Evolutionary conservation across 1,140 invertebrate species (phyloP).

Genomic region (Nasonia longicornis): DNA sequence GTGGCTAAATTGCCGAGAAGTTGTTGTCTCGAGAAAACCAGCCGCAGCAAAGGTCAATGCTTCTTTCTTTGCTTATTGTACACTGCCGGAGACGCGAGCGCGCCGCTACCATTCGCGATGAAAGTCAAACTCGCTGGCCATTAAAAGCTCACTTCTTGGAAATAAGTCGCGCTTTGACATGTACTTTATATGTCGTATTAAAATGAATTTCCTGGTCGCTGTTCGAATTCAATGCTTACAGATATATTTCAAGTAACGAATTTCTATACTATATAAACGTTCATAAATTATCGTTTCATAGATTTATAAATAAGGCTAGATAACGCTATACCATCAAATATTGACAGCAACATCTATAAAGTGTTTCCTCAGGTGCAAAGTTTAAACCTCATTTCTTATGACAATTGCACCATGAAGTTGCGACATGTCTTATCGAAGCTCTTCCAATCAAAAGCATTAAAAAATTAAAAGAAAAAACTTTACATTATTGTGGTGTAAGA

Average conservation of each 20-base stretch:
- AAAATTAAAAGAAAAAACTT: too few species aligned
- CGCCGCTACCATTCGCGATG: neutral
- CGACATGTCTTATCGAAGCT: neutral
- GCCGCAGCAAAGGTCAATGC: slow-evolving; percentile 31
- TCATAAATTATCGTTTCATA: too few species aligned
- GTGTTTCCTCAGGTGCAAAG: neutral
- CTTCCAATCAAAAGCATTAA: neutral
- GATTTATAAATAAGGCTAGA: neutral
- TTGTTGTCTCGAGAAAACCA: slow-evolving; percentile 30
- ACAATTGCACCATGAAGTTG: neutral
- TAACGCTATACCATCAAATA: neutral
- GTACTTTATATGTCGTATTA: neutral
- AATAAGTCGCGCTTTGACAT: slow-evolving; percentile 2
- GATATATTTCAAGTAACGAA: too few species aligned
- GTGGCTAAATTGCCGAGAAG: slow-evolving; percentile 23
- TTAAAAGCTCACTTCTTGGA: slow-evolving; percentile 16
- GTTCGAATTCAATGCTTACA: neutral
- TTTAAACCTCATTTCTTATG: neutral
- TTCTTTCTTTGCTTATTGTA: slow-evolving; percentile 13
- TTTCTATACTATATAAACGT: too few species aligned
- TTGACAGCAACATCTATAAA: neutral
- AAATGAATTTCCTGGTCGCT: neutral
- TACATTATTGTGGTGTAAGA: neutral
- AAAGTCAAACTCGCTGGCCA: slow-evolving; percentile 19
- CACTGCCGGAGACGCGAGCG: neutral